phyloP scores from a whole-genome alignment of 2,113 vertebrate genomes.

The Triplophysa dalaica region DNA sequence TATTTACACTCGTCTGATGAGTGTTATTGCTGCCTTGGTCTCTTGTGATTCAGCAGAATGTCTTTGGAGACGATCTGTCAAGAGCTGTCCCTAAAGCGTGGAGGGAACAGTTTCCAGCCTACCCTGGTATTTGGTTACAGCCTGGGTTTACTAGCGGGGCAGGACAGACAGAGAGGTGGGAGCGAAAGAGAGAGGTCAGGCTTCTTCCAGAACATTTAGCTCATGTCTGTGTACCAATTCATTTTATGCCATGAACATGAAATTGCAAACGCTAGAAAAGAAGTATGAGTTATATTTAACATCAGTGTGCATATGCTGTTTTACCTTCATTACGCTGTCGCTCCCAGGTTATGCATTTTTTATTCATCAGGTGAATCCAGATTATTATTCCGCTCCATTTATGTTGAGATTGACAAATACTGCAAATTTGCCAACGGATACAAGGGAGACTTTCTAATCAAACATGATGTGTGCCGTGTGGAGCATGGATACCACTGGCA shows the following conservation, averaged over 20 bases:
- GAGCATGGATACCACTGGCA: slow-evolving; percentile 60
- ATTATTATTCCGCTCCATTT: slow-evolving; percentile 11
- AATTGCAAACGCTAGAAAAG: neutral
- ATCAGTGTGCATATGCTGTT: neutral
- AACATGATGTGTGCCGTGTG: slow-evolving; percentile 57
- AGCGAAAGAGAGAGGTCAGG: slow-evolving; percentile 58
- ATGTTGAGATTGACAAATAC: slow-evolving; percentile 10
- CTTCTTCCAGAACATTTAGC: slow-evolving; percentile 43
- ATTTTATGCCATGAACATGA: neutral
- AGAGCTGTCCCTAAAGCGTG: slow-evolving; percentile 37
- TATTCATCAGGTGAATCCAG: neutral
- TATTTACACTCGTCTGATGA: slow-evolving; percentile 44
- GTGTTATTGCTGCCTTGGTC: slow-evolving; percentile 52
- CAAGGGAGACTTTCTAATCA: slow-evolving; percentile 21
- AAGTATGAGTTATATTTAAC: neutral
- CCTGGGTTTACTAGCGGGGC: slow-evolving; percentile 69
- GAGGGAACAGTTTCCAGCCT: slow-evolving; percentile 63
- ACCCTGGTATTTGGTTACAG: slow-evolving; percentile 72
- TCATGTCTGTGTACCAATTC: slow-evolving; percentile 16
- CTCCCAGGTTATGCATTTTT: neutral
- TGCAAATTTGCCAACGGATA: slow-evolving; percentile 1
- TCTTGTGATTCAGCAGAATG: slow-evolving; percentile 78
- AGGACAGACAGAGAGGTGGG: slow-evolving; percentile 58
- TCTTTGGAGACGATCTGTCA: slow-evolving; percentile 64
- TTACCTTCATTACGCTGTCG: neutral